Percentiles rank a stretch among this genome's conserved stretches.
Evolutionary conservation across 2,797 vertebrate species (phyloP).

Genomic region (Morelia viridis): DNA sequence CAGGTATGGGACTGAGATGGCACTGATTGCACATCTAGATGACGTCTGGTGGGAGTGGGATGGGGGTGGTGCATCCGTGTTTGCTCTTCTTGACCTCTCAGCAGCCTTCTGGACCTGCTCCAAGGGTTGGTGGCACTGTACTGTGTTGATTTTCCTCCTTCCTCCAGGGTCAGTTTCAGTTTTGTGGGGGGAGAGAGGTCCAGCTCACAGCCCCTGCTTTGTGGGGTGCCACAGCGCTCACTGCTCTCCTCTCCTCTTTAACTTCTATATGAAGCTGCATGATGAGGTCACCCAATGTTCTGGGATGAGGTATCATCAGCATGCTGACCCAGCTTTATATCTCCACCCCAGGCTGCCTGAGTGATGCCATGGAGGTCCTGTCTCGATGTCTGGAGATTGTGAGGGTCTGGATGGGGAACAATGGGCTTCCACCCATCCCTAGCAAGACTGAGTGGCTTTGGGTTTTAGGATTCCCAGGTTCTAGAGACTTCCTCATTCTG

Average conservation of each 20-base stretch:
- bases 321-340: not conserved
- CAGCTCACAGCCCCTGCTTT: not conserved
- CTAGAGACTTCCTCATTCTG: not conserved
- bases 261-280: not conserved
- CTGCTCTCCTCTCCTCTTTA: not conserved
- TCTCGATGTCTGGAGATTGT: not conserved
- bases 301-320: not conserved
- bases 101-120: not conserved
- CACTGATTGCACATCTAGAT: not conserved
- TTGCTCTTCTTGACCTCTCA: not conserved
- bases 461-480: not conserved
- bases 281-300: not conserved
- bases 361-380: not conserved
- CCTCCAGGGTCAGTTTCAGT: not conserved
- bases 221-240: not conserved
- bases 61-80: not conserved
- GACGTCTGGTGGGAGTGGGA: not conserved
- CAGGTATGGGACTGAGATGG: not conserved
- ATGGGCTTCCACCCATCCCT: not conserved
- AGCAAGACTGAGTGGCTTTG: not conserved
- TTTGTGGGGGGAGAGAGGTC: not conserved
- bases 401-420: not conserved
- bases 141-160: not conserved
- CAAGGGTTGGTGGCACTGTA: not conserved
- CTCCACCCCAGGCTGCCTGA: not conserved